Percentiles rank a stretch among this genome's conserved stretches.
Evolutionary conservation across 2,113 vertebrate genomes (phyloP).

Genomic region (Panthera uncia): DNA sequence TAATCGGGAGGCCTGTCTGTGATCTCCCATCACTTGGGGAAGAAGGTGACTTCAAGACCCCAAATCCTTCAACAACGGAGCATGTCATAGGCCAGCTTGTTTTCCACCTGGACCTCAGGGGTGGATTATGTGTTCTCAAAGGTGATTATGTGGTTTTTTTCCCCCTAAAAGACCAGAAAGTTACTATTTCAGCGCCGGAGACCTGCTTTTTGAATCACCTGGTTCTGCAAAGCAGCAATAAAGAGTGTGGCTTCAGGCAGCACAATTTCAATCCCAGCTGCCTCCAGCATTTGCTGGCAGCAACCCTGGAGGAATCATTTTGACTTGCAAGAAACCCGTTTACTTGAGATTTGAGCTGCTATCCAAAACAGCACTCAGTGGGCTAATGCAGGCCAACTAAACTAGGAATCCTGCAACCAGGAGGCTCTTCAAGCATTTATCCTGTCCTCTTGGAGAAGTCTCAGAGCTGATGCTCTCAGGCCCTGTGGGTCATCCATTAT

Average conservation of each 20-base stretch:
- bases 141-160: not conserved
- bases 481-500: not conserved
- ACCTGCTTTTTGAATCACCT: not conserved
- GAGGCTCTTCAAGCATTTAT: not conserved
- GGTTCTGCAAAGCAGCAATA: not conserved
- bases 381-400: not conserved
- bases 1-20: not conserved
- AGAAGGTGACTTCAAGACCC: not conserved
- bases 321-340: not conserved
- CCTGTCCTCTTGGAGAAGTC: not conserved
- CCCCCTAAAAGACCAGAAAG: not conserved
- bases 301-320: not conserved
- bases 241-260: not conserved
- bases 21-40: not conserved
- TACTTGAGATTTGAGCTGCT: not conserved
- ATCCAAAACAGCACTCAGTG: not conserved
- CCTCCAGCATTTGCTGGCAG: not conserved
- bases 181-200: not conserved
- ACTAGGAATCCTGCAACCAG: not conserved
- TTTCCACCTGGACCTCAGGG: not conserved
- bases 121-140: not conserved
- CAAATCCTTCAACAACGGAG: not conserved
- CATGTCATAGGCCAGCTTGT: not conserved
- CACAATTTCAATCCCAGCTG: not conserved
- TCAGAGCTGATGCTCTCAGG: not conserved